Percentiles rank a stretch among this genome's conserved stretches.
Evolutionary conservation across 2,113 vertebrate genomes (phyloP).

Genomic region (Psammodynastes pulverulentus): DNA sequence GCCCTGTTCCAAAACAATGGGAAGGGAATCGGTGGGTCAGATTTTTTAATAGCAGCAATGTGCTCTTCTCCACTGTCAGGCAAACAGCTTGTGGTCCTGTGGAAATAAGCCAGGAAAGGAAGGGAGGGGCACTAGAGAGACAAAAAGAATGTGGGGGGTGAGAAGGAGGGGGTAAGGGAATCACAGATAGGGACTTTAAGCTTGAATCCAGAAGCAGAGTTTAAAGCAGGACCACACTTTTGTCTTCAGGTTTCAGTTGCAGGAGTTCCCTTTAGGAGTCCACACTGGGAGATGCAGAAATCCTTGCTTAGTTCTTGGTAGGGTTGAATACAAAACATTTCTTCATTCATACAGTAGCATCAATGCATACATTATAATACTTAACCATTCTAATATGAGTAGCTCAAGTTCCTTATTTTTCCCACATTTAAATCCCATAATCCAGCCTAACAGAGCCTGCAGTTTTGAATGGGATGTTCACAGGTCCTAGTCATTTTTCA

Average conservation of each 20-base stretch:
- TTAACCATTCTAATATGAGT: not conserved
- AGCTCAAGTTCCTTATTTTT: not conserved
- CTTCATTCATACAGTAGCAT: not conserved
- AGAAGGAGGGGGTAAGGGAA: not conserved
- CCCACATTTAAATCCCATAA: not conserved
- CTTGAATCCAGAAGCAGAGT: not conserved
- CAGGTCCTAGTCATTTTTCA: not conserved
- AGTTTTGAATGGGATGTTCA: not conserved
- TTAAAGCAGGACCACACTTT: not conserved
- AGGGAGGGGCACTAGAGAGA: not conserved
- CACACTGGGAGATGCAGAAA: not conserved
- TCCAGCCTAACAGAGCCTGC: not conserved
- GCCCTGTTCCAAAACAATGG: slow-evolving; percentile 20
- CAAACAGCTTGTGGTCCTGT: not conserved
- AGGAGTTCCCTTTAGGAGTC: no score
- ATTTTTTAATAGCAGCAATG: slow-evolving; percentile 19
- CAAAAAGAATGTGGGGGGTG: not conserved
- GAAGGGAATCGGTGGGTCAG: slow-evolving; percentile 7
- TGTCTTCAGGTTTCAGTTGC: not conserved
- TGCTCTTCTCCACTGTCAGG: not conserved
- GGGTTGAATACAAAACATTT: not conserved
- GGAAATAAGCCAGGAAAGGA: slow-evolving; percentile 4
- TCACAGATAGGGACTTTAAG: not conserved
- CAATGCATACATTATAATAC: not conserved
- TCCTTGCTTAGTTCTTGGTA: not conserved